These are phyloP conservation scores for Netelia virgata DNA, from an alignment of 2,888 invertebrate species.

Conservation along the genomic window DNA sequence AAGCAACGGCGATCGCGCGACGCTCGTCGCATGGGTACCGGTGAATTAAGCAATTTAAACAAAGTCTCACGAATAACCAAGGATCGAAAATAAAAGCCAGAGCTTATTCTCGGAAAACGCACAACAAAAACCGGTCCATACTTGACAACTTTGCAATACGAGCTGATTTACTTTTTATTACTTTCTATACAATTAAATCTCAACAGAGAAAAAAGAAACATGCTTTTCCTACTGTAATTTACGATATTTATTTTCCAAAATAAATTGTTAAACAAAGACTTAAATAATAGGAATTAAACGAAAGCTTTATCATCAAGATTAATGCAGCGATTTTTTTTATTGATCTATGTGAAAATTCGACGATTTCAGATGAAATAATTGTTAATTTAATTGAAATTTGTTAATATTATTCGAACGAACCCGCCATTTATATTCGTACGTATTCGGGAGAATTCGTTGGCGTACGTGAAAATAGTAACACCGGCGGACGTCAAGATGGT, in stretches of 20 bases:
- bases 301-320: slow-evolving; percentile 10
- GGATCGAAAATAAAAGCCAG: background rate
- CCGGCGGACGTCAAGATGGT: slow-evolving; percentile 37
- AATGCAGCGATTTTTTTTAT: background rate
- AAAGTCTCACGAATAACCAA: background rate
- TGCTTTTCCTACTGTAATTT: slow-evolving; percentile 43
- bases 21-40: background rate
- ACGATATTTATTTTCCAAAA: slow-evolving; percentile 67
- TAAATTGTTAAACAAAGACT: slow-evolving; percentile 63
- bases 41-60: background rate
- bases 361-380: too few relatives aligned
- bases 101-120: background rate
- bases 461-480: background rate
- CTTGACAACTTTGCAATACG: background rate
- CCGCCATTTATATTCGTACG: background rate
- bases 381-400: background rate
- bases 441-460: background rate
- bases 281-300: slow-evolving; percentile 3
- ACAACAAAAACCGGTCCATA: background rate
- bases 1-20: background rate
- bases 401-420: background rate
- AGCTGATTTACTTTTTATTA: slow-evolving; percentile 21
- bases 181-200: slow-evolving; percentile 26
- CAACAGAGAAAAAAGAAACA: slow-evolving; percentile 26
- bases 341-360: background rate